A percentile compares a stretch with the other conserved stretches of the same genome.
Evolutionary conservation across 2,888 invertebrate genomes (phyloP).

Genomic region (Balanococcus diminutus): DNA sequence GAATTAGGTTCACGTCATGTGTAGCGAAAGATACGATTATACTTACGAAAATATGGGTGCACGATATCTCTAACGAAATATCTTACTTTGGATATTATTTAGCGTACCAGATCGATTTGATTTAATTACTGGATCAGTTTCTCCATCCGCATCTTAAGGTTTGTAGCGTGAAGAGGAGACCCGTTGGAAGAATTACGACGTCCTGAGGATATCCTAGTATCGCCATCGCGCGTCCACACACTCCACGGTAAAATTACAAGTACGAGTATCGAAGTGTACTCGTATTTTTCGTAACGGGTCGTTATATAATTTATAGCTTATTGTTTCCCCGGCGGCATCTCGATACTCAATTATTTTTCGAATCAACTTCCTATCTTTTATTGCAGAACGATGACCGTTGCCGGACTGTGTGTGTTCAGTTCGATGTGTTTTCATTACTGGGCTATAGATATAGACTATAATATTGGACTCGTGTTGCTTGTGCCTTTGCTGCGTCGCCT

Average conservation of each 20-base stretch:
- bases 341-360: slow-evolving; percentile 53
- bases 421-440: neutral
- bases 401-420: neutral
- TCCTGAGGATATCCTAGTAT: slow-evolving; percentile 47
- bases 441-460: neutral
- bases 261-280: neutral
- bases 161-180: neutral
- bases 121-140: slow-evolving; percentile 17
- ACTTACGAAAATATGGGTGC: no score
- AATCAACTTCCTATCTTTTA: slow-evolving; percentile 54
- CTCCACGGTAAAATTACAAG: no score
- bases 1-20: no score
- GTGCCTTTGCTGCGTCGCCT: neutral
- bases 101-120: neutral
- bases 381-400: slow-evolving; percentile 47
- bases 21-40: no score
- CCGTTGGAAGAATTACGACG: slow-evolving; percentile 39
- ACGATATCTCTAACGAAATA: no score
- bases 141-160: neutral
- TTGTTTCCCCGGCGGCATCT: slow-evolving; percentile 51
- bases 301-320: slow-evolving; percentile 52
- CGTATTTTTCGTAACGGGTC: neutral
- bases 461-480: no score
- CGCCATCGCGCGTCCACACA: neutral
- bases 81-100: neutral